Evolutionary conservation across 2,888 invertebrate species (phyloP), one percentile per base, ranked within the genome.

Genomic region (Sphaerophoria taeniata): DNA sequence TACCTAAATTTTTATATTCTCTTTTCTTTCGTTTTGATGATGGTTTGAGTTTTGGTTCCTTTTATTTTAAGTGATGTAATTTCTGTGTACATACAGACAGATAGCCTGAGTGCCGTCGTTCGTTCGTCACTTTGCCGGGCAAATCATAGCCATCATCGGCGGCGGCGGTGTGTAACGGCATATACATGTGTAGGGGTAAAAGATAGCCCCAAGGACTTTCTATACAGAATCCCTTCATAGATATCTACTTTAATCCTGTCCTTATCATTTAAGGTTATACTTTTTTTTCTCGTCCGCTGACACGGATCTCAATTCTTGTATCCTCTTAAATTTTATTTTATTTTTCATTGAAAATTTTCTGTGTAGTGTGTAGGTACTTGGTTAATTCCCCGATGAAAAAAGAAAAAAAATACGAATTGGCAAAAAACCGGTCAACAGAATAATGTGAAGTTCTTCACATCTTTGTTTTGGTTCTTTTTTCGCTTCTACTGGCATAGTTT

Each of bases 61-160:
- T 61, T 39, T 39, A 7, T 75, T 69, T 80, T 60, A 33, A 76
- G 85, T 85, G 85, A 85, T 85, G 85, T 85, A 85, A 85, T 81
- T 81, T 78, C 14, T 76, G 63, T 72, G 81, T 67, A 67, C 53
- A 65, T 51, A 51, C 24, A 67, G 63, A 49, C 45, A 45, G 60
- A 45, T 71, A 36, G 49, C 55, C 24, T 43, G 5, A 39, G 45
- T 39, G 58, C 43, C 39, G 24, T 24, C n/a, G 47, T 49, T n/a
- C 33, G 60, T 70, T 61, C 61, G 67, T 39, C 67, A 53, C 53
- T 39, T 36, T 67, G 67, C 67, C 67, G 67, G 53, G 67, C 39
- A 9, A 34, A 51, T 3, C 36, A 6, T 49, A 6, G 14, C 9
- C 34, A 65, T 31, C 49, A 63, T 12, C 65, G 24, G 2, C 24